Evolutionary conservation across 2,113 vertebrate genomes (phyloP), one percentile per base, ranked within the genome.

Genomic region (Muntiacus reevesi): DNA sequence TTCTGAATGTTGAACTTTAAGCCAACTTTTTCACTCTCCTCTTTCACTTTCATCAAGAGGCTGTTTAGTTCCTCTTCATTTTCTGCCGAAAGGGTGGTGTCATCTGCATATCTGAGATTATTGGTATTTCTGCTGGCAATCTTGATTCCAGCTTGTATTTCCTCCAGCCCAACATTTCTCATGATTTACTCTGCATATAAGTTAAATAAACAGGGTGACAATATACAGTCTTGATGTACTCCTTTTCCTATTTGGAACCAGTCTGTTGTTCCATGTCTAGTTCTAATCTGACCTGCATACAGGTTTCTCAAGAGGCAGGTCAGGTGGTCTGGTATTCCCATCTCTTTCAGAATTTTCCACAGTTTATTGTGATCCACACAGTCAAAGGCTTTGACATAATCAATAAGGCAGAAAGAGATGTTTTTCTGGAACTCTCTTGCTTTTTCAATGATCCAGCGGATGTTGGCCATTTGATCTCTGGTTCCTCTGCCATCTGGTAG

Each of bases 361-460:
- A 19, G 4, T 67, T n/a, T 19, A 0, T 19, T 67, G 64, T 67
- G 64, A 10, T n/a, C 64, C 33, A 19, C 16, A 19, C 16, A 67
- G 33, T n/a, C 33, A 67, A 67, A n/a, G 7, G 3, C 33, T 67
- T 67, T 67, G 64, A 8, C 33, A 19, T 67, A 67, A 16, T n/a
- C 33, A n/a, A n/a, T 10, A 67, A 67, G 19, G 33, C 64, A 67
- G 33, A 67, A 9, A 8, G n/a, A 67, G 33, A 67, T 67, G 64
- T 67, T 67, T 67, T 67, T n/a, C 33, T 67, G 64, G 33, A n/a
- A 19, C 2, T 2, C 8, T 19, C 33, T n/a, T 67, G 7, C 1
- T n/a, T 36, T n/a, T 67, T 67, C 8, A 0, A 2, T 19, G 64
- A 67, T 67, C 64, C 4, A 67, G 0, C 0, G 0, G 4, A 67